Evolutionary conservation across 1,140 invertebrate genomes (phyloP), one percentile per base, ranked within the genome.

Genomic region (Calliopsis andreniformis): DNA sequence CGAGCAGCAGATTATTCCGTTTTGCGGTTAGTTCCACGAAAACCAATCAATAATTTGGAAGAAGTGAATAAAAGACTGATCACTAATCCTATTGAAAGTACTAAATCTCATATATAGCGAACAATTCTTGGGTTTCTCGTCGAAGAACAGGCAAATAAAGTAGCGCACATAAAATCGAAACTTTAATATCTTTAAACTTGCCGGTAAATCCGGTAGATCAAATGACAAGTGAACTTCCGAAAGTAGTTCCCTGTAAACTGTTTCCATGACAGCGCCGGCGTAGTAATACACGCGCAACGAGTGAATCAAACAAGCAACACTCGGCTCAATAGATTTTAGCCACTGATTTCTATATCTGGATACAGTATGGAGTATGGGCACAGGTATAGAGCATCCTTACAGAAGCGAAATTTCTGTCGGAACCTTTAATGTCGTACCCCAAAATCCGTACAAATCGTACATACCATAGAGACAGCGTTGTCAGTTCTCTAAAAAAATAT

Each of bases 161-260:
- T 53, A n/a, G 8, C 53, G 32, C 14, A 55, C 42, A 42, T 47
- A 32, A 73, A 70, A 69, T 55, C 47, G 16, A 23, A 62, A 12
- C 32, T 3, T 43, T 45, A 39, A n/a, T 59, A 49, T 45, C 42
- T 82, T 85, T 72, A 73, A 72, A 80, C 68, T 79, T 67, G 56
- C 77, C 77, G 78, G 75, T 68, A 67, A 68, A 70, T 79, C 59
- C 49, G 25, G 43, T 45, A 35, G 75, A 70, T 83, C 59, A 76
- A 80, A 78, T 79, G 73, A 83, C 76, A 77, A 68, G 62, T 64
- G 82, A 87, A 82, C 78, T 86, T 88, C 80, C 84, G 85, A 86
- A 87, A 88, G 79, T 87, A 87, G 87, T 86, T 82, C 87, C 84
- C 25, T 76, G 79, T 86, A 86, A 87, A 87, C 85, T 72, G 86